Percentiles rank a stretch among this genome's conserved stretches.
Conservation (phyloP, 64 coral and sea anemone species). For the Hydrozoanthus tunicans region DNA sequence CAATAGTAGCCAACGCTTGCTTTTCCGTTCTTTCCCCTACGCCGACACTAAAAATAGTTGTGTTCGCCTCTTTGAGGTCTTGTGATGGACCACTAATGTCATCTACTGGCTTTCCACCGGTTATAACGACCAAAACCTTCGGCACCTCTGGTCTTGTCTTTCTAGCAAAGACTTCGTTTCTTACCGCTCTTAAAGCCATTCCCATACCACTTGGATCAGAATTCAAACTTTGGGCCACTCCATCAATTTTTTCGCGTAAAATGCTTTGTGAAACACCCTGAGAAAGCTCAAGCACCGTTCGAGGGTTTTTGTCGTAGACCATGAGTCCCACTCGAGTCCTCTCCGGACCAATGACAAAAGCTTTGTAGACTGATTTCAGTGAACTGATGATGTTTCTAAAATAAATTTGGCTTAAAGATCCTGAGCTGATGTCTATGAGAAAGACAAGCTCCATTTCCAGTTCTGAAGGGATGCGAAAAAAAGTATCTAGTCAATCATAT, state of each 20-base stretch:
- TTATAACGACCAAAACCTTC: constrained; percentile 66
- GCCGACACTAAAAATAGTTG: constrained; percentile 77
- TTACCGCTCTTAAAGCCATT: constrained; percentile 29
- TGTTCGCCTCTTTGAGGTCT: constrained; percentile 59
- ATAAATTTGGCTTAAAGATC: constrained; percentile 26
- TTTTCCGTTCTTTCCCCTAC: constrained; percentile 49
- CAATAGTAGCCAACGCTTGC: constrained; percentile 49
- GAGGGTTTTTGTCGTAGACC: constrained; percentile 43
- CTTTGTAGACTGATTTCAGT: constrained; percentile 57
- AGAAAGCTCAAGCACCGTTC: constrained; percentile 19
- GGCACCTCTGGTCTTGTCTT: constrained; percentile 64
- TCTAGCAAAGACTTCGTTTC: constrained; percentile 57
- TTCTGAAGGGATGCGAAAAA: constrained; percentile 21
- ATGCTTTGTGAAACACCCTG: constrained; percentile 56
- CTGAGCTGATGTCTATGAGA: constrained; percentile 61
- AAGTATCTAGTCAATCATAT: not conserved
- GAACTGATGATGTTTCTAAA: constrained; percentile 69
- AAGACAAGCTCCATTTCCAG: constrained; percentile 79
- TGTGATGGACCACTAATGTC: constrained; percentile 53
- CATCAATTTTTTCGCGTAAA: constrained; percentile 41
- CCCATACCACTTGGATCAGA: constrained; percentile 57
- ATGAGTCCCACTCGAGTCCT: constrained; percentile 71
- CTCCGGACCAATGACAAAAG: constrained; percentile 51
- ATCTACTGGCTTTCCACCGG: constrained; percentile 64
- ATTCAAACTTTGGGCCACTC: constrained; percentile 46